phyloP scores from a whole-genome alignment of 2,888 invertebrate genomes.

The Mycalesis mineus region DNA sequence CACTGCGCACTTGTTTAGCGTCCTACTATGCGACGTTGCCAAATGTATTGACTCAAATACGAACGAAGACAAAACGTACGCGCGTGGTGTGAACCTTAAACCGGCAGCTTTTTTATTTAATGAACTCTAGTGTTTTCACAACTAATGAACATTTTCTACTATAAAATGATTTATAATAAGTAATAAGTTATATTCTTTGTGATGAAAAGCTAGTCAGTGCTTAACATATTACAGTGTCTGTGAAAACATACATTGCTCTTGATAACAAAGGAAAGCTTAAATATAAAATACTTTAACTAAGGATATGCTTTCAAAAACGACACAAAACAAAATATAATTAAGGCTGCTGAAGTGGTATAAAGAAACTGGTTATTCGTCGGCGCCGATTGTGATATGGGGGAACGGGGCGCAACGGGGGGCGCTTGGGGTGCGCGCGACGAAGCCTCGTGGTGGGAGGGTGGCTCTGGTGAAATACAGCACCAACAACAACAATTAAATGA shows the following conservation, averaged over 20 bases:
- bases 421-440: constrained; percentile 79
- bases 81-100: constrained; percentile 69
- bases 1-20: constrained; percentile 75
- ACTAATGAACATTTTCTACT: constrained; percentile 33
- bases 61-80: constrained; percentile 74
- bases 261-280: constrained; percentile 19
- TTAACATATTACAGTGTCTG: constrained; percentile 41
- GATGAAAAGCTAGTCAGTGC: constrained; percentile 49
- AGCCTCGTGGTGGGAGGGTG: constrained; percentile 76
- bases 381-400: constrained; percentile 71
- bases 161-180: constrained; percentile 45
- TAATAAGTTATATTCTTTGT: constrained; percentile 61
- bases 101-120: constrained; percentile 63
- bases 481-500: constrained; percentile 74
- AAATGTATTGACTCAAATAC: constrained; percentile 74
- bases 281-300: constrained; percentile 29
- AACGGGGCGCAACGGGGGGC: constrained; percentile 76
- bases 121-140: constrained; percentile 49
- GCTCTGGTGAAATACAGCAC: constrained; percentile 72
- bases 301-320: constrained; percentile 56
- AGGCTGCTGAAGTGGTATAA: constrained; percentile 52
- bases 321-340: constrained; percentile 44
- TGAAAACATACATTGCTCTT: constrained; percentile 29
- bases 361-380: constrained; percentile 70
- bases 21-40: constrained; percentile 78